Evolutionary conservation across 2,797 vertebrate species (phyloP), one percentile per base, ranked within the genome.

Genomic region (Etheostoma nigrum): DNA sequence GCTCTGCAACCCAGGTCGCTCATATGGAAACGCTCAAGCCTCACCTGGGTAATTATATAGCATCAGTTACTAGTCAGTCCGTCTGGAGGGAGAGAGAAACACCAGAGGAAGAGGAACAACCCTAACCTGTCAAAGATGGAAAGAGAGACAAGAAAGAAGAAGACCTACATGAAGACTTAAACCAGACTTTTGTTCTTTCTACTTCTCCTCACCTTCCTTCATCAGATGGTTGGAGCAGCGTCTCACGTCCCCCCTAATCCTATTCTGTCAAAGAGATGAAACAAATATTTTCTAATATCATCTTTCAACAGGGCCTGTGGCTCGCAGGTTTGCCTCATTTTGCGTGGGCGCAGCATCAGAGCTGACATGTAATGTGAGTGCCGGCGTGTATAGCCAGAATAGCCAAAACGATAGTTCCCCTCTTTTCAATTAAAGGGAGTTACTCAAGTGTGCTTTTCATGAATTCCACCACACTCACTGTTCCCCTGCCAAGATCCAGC

Each of bases 11-110:
- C 77, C 71, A 23, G 72, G 59, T 78, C 42, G 4, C 68, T 87
- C 79, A 76, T 89, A 88, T 93, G 92, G 92, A 91, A 94, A 86
- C 44, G 23, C 77, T 93, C 85, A 88, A 65, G 75, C 72, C 68
- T 91, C 89, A 91, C 91, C 85, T 90, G 86, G 1, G 70, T 88
- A 76, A 89, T 89, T 86, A 79, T 49, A 72, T 51, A 73, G 74
- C 83, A 80, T 89, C 83, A 74, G 71, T 86, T 84, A 69, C 75
- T 84, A 77, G 81, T 81, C 81, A 79, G 58, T 76, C 67, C 79
- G 60, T 70, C 72, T 67, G 54, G 44, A 72, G 66, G 54, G 52
- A 76, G 53, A 81, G 67, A 47, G 53, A 55, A 45, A 48, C 57
- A 80, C 64, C 23, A 71, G 67, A 73, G 77, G 63, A 79, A 67